These are phyloP conservation scores for Drosophila suboccidentalis DNA, from an alignment of 2,888 invertebrate genomes.

Conservation along the genomic window DNA sequence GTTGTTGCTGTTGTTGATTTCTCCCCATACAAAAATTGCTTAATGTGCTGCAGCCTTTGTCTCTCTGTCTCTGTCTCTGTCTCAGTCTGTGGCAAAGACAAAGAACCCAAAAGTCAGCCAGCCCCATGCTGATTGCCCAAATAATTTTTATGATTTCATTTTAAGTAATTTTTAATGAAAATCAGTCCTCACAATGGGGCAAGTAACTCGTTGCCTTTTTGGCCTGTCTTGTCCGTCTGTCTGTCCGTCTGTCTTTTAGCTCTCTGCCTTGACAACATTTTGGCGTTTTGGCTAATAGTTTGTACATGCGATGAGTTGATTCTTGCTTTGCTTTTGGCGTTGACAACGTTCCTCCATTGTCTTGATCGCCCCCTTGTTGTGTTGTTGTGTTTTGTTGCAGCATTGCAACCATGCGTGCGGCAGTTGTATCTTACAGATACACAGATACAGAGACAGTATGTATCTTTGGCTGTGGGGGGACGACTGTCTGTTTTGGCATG, in stretches of 20 bases:
- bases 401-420: conserved; percentile 57
- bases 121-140: conserved; percentile 67
- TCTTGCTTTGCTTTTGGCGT: conserved; percentile 47
- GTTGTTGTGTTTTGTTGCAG: conserved; percentile 45
- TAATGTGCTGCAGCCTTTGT: conserved; percentile 69
- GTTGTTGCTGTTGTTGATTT: conserved; percentile 43
- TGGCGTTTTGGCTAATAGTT: conserved; percentile 80
- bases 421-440: conserved; percentile 35
- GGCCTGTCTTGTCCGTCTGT: neutral
- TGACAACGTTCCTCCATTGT: conserved; percentile 67
- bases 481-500: conserved; percentile 81
- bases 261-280: conserved; percentile 46
- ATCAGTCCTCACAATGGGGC: conserved; percentile 62
- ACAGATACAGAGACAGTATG: conserved; percentile 12
- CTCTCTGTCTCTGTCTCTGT: neutral
- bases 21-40: conserved; percentile 63
- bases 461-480: conserved; percentile 35
- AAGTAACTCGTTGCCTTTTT: conserved; percentile 25
- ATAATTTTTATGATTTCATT: conserved; percentile 76
- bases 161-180: conserved; percentile 84
- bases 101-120: conserved; percentile 45
- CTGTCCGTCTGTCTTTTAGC: neutral
- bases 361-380: conserved; percentile 30
- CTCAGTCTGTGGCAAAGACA: conserved; percentile 47
- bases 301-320: conserved; percentile 75